These are phyloP conservation scores for Tinamus major DNA, from an alignment of 2,797 vertebrate species.

Conservation along the genomic window DNA sequence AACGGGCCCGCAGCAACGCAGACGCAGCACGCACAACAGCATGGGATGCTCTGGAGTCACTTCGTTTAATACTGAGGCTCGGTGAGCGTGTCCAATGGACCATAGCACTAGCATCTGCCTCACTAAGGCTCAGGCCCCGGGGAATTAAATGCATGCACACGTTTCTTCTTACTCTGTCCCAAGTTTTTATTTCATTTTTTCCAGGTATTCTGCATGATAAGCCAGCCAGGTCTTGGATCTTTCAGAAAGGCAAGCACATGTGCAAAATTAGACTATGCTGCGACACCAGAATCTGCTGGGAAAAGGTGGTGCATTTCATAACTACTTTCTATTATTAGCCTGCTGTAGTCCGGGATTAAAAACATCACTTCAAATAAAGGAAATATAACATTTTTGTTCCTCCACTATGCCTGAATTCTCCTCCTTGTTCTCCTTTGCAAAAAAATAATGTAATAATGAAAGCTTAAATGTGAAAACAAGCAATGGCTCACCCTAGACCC, in stretches of 20 bases:
- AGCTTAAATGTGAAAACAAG: neutral
- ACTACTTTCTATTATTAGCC: conserved; percentile 5
- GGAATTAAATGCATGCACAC: neutral
- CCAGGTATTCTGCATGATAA: neutral
- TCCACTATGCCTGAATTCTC: neutral
- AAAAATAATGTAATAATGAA: neutral
- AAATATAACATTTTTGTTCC: neutral
- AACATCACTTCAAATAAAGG: neutral
- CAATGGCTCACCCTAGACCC: neutral
- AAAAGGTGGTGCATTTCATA: neutral
- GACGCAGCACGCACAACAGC: neutral
- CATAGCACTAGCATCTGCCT: neutral
- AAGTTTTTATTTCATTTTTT: neutral
- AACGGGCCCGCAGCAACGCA: rapidly evolving
- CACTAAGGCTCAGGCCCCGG: neutral
- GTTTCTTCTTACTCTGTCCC: neutral
- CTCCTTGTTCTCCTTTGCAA: neutral
- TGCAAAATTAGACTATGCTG: neutral
- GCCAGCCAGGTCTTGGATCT: neutral
- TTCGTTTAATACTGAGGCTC: neutral
- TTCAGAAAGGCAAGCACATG: neutral
- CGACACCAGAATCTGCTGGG: neutral
- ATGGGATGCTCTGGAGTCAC: neutral
- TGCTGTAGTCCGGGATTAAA: neutral
- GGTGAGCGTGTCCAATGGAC: neutral